Percentiles rank a stretch among this genome's conserved stretches.
Conservation (phyloP, 1,140 invertebrate species). For the Drosophila parvula region DNA sequence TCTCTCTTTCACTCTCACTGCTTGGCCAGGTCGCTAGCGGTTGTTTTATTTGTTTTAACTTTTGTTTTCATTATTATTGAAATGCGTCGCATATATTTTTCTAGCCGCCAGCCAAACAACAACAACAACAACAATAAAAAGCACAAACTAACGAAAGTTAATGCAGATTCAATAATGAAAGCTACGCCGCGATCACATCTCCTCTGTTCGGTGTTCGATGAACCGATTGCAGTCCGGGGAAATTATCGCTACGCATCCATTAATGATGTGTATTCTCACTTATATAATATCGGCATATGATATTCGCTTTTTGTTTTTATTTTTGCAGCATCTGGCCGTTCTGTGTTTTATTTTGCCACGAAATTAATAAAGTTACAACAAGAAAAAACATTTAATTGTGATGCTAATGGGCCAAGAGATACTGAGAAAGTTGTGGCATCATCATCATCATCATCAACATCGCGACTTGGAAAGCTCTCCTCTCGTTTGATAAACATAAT, state of each 20-base stretch:
- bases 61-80: conserved; percentile 80
- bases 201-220: conserved; percentile 1
- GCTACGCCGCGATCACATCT: background rate
- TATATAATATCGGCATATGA: conserved; percentile 42
- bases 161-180: conserved; percentile 63
- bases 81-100: conserved; percentile 72
- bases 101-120: conserved; percentile 65
- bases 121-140: conserved; percentile 39
- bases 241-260: conserved; percentile 33
- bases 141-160: conserved; percentile 63
- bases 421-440: conserved; percentile 69
- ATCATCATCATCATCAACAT: conserved; percentile 32
- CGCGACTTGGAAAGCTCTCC: conserved; percentile 32
- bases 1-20: conserved; percentile 18
- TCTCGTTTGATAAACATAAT: conserved; percentile 15
- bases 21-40: background rate
- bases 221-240: conserved; percentile 18
- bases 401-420: conserved; percentile 53
- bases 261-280: conserved; percentile 44
- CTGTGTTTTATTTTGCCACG: conserved; percentile 12
- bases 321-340: conserved; percentile 5
- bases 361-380: conserved; percentile 25
- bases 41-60: conserved; percentile 68
- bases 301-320: background rate
- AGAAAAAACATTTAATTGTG: conserved; percentile 58